phyloP scores from a whole-genome alignment of 2,113 vertebrate species.

The Pithys albifrons region DNA sequence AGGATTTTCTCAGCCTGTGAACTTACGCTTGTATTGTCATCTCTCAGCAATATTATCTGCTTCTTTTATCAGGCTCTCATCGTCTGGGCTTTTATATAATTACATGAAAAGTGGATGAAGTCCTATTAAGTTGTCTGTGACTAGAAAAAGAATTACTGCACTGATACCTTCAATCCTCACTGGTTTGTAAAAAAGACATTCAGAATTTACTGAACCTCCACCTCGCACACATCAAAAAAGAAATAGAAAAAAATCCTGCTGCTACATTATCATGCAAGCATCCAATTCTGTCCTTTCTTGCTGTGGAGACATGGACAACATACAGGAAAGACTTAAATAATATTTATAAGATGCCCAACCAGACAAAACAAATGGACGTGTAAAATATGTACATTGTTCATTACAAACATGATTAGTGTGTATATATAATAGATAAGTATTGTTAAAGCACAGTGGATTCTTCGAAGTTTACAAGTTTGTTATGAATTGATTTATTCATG shows the following conservation, averaged over 20 bases:
- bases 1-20: background rate
- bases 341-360: conserved; percentile 66
- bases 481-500: conserved; percentile 84
- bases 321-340: conserved; percentile 56
- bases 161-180: background rate
- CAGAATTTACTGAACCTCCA: background rate
- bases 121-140: conserved; percentile 37
- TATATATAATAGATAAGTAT: conserved; percentile 62
- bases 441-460: conserved; percentile 73
- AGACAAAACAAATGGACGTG: conserved; percentile 62
- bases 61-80: conserved; percentile 26
- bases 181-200: conserved; percentile 7
- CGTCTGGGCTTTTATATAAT: conserved; percentile 16
- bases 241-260: conserved; percentile 53
- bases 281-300: conserved; percentile 54
- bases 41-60: conserved; percentile 3
- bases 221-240: conserved; percentile 6
- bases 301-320: conserved; percentile 32
- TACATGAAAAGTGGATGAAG: conserved; percentile 20
- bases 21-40: background rate
- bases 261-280: conserved; percentile 50
- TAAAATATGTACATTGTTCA: conserved; percentile 54
- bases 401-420: conserved; percentile 71
- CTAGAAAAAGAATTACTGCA: conserved; percentile 24
- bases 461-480: conserved; percentile 79